Evolutionary conservation across 1,140 invertebrate species (phyloP), one percentile per base, ranked within the genome.

Genomic region (Cydia fagiglandana): DNA sequence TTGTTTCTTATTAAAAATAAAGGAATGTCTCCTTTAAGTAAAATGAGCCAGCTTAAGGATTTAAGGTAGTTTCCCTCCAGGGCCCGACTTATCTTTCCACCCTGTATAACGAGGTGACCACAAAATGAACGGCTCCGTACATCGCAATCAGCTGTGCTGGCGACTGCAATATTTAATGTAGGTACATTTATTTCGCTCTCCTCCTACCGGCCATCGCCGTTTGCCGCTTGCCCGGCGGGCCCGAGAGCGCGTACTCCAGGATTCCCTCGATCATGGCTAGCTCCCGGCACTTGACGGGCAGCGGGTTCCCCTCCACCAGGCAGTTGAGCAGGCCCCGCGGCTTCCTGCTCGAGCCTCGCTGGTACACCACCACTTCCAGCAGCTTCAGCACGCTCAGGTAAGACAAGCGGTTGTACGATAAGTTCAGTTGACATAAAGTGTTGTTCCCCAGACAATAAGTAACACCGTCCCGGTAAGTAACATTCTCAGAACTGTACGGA

Each of bases 371-470:
- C 1, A 91, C 85, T 10, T 80, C 64, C 1, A 82, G 68, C 12
- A 90, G 74, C 47, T 85, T 87, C 20, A 81, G 84, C 3, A 89
- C 30, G 13, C 78, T 82, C 4, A 84, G 34, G 75, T 85, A 87
- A 15, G 78, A 83, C 9, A 90, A 50, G 73, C 87, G 80, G 73
- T 91, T 91, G 61, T 85, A 91, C 0, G 88, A 79, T 1, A 91
- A 15, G 79, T 88, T 91, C 20, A 91, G 79, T 34, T 83, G 88
- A 5, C 68, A 75, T 0, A 91, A 56, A 1, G 73, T n/a, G 66
- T 87, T 86, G 75, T 90, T 90, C 7, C 90, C 90, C 6, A 77
- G 53, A 45, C 87, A 88, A 56, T 85, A 88, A 0, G 78, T 61
- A 0, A 61, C 73, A 20, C 75, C 82, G 28, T 89, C 77, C 68